These are phyloP conservation scores for Papilio helenus DNA, from an alignment of 1,140 invertebrate species.

Conservation along the genomic window DNA sequence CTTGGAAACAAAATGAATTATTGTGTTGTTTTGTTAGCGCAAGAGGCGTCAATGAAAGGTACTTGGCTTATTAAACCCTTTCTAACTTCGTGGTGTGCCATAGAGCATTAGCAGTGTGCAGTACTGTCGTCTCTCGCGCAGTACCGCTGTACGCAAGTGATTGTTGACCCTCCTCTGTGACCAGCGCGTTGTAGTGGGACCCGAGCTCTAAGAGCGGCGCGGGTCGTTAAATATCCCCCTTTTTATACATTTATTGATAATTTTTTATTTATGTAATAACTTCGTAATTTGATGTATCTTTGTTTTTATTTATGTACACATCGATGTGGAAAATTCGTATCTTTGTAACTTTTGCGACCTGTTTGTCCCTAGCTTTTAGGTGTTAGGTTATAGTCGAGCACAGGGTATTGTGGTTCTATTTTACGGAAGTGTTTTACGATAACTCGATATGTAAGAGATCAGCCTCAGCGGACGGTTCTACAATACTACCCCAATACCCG, in stretches of 20 bases:
- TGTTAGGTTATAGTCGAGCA: constrained; percentile 78
- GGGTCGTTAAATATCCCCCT: constrained; percentile 38
- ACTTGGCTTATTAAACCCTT: background rate
- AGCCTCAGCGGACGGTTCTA: constrained; percentile 66
- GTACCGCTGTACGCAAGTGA: background rate
- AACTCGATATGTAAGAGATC: constrained; percentile 71
- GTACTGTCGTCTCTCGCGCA: background rate
- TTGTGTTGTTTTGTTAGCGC: constrained; percentile 11
- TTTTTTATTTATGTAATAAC: constrained; percentile 4
- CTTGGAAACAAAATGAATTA: background rate
- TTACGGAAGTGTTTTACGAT: constrained; percentile 74
- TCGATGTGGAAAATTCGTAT: constrained; percentile 55
- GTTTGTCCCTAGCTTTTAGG: constrained; percentile 79
- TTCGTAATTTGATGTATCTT: constrained; percentile 25
- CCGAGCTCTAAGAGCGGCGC: constrained; percentile 27
- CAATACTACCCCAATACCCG: constrained; percentile 82
- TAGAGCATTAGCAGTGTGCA: background rate
- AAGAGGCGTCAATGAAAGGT: background rate
- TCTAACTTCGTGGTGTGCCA: background rate
- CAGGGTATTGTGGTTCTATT: constrained; percentile 83
- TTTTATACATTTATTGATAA: constrained; percentile 24
- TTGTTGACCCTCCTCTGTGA: background rate
- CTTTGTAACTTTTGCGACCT: constrained; percentile 75
- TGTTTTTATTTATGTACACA: constrained; percentile 36
- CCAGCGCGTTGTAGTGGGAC: constrained; percentile 1